Conservation (phyloP, 1,140 invertebrate species). For the Centruroides vittatus region DNA sequence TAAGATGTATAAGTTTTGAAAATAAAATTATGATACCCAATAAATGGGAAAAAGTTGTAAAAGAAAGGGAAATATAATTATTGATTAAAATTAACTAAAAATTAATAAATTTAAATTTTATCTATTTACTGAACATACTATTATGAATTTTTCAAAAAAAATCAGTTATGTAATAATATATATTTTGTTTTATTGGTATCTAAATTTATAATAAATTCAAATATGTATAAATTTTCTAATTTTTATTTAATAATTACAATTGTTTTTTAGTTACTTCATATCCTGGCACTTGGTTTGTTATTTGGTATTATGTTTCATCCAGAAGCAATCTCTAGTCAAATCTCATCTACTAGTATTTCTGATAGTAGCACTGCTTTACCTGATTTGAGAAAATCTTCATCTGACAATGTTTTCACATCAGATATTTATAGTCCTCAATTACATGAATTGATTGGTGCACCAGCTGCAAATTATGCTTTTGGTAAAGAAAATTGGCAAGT, state of each 20-base stretch:
- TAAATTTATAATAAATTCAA: too few relatives aligned
- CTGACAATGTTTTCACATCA: conserved; percentile 5
- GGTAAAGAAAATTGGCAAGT: conserved; percentile 9
- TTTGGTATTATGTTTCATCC: conserved; percentile 12
- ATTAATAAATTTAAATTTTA: too few relatives aligned
- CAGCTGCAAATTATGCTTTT: conserved; percentile 16
- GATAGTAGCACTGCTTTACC: conserved; percentile 3
- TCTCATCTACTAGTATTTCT: conserved; percentile 5
- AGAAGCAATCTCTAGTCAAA: conserved; percentile 2
- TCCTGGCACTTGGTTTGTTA: conserved; percentile 9
- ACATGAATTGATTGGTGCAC: conserved; percentile 11
- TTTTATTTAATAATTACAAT: background rate
- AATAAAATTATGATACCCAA: too few relatives aligned
- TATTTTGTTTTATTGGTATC: too few relatives aligned
- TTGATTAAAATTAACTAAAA: too few relatives aligned
- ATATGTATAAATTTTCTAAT: too few relatives aligned
- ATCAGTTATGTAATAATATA: too few relatives aligned
- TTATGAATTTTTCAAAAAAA: too few relatives aligned
- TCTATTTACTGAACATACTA: too few relatives aligned
- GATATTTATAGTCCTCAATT: conserved; percentile 12
- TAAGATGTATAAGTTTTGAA: too few relatives aligned
- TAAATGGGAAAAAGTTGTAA: too few relatives aligned
- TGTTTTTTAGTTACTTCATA: conserved; percentile 10
- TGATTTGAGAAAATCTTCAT: background rate
- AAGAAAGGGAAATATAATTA: too few relatives aligned